phyloP scores from a whole-genome alignment of 2,113 vertebrate species.

The Rhizomys pruinosus region DNA sequence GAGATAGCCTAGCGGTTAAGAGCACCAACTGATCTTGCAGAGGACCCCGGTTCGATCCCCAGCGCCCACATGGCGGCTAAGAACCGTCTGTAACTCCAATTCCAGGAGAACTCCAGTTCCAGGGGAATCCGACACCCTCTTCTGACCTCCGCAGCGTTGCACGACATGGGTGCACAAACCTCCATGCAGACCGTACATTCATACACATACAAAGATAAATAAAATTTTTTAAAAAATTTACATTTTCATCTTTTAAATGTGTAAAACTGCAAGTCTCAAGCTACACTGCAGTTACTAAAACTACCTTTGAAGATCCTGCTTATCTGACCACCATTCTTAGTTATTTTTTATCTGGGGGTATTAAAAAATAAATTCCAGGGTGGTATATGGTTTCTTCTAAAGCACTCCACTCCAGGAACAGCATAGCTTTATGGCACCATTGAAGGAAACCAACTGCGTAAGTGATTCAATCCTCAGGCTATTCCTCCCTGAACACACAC shows the following conservation, averaged over 20 bases:
- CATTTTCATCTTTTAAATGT: neutral
- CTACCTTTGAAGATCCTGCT: neutral
- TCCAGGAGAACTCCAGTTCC: no score
- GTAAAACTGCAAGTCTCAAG: neutral
- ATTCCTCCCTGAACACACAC: neutral
- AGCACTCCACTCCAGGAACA: neutral
- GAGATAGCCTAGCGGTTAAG: no score
- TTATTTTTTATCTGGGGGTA: neutral
- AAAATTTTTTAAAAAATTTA: neutral
- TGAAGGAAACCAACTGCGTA: neutral
- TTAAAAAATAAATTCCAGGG: neutral
- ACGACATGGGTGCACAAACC: no score
- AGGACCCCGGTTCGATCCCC: no score
- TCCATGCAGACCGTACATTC: no score
- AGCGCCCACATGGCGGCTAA: no score
- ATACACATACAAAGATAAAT: no score
- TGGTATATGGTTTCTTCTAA: neutral
- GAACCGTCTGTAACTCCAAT: no score
- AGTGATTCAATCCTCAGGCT: neutral
- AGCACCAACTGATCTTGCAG: no score
- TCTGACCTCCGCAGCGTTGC: no score
- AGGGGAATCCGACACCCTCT: no score
- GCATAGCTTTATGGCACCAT: neutral
- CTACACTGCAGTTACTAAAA: neutral
- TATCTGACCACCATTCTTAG: neutral